Conservation (phyloP, 2,113 vertebrate genomes). For the Passer domesticus region DNA sequence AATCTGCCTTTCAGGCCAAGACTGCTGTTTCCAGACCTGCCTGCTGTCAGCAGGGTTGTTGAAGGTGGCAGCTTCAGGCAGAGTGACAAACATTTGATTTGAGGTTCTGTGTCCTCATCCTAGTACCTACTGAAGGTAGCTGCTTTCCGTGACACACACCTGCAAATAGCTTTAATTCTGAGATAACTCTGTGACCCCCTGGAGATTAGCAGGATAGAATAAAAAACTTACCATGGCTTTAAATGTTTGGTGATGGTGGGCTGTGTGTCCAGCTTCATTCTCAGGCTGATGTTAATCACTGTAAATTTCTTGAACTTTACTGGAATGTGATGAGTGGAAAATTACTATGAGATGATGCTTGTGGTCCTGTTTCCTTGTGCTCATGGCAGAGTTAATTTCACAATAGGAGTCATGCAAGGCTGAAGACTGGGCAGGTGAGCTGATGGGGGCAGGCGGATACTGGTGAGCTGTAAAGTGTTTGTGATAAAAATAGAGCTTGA, state of each 20-base stretch:
- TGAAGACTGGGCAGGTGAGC: background rate
- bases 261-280: background rate
- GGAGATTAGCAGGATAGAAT: background rate
- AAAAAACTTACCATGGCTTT: background rate
- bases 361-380: background rate
- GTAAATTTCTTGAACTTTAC: background rate
- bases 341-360: background rate
- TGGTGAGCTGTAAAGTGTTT: background rate
- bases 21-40: background rate
- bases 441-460: background rate
- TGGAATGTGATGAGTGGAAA: background rate
- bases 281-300: background rate
- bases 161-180: background rate
- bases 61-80: background rate
- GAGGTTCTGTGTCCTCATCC: background rate
- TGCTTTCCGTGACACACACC: background rate
- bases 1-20: background rate
- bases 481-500: background rate
- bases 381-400: background rate
- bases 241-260: background rate
- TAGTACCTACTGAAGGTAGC: background rate
- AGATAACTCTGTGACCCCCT: background rate
- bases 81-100: background rate
- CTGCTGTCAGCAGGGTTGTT: background rate
- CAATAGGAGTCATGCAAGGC: background rate